phyloP scores from a whole-genome alignment of 2,797 vertebrate genomes.

The Hoplostethus mediterraneus region DNA sequence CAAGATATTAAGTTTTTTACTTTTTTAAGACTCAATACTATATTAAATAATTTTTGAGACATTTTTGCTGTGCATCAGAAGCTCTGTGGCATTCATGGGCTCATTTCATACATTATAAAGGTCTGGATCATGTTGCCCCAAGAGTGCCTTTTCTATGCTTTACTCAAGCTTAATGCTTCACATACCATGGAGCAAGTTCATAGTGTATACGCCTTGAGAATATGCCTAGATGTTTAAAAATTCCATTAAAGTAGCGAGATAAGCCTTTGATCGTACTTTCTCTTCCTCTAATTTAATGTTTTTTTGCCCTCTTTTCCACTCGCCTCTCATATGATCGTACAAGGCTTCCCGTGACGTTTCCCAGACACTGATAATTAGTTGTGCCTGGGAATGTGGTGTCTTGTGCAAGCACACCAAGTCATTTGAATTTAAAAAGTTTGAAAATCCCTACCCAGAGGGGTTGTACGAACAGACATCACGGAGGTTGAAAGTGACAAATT shows the following conservation, averaged over 20 bases:
- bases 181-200: too few species aligned
- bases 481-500: not conserved
- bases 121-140: not conserved
- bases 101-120: not conserved
- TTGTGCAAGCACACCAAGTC: constrained; percentile 25
- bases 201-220: too few species aligned
- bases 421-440: constrained; percentile 32
- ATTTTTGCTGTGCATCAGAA: too few species aligned
- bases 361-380: constrained; percentile 40
- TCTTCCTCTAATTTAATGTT: constrained; percentile 12
- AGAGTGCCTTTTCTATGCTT: not conserved
- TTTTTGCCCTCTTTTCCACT: constrained; percentile 17
- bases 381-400: constrained; percentile 7
- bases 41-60: too few species aligned
- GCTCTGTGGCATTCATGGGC: too few species aligned
- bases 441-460: constrained; percentile 31
- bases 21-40: too few species aligned
- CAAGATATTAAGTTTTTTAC: too few species aligned
- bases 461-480: not conserved
- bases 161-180: not conserved
- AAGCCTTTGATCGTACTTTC: constrained; percentile 40
- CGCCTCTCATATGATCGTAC: not conserved
- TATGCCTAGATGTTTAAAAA: not conserved
- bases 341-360: constrained; percentile 16
- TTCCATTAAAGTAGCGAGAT: constrained; percentile 4